Evolutionary conservation across 2,888 invertebrate genomes (phyloP).

Genomic region (Chromoteleia sp.): DNA sequence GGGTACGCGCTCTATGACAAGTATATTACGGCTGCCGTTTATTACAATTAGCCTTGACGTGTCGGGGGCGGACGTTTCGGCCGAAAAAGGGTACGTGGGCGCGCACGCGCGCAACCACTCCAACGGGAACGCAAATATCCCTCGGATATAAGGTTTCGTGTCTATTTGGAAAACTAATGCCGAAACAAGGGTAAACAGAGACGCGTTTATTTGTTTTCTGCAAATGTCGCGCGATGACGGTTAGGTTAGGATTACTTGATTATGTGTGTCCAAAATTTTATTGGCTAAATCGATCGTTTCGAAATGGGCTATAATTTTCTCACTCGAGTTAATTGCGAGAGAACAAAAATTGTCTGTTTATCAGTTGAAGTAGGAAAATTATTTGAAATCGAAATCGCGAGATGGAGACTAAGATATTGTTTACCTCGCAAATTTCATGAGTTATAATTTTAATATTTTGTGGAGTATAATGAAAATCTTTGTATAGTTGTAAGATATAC

Average conservation of each 20-base stretch:
- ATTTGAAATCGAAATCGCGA: background rate
- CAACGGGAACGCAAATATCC: slow-evolving; percentile 38
- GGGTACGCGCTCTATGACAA: slow-evolving; percentile 81
- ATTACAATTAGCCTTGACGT: slow-evolving; percentile 84
- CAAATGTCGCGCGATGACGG: slow-evolving; percentile 8
- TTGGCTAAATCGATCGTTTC: background rate
- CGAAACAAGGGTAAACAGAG: slow-evolving; percentile 9
- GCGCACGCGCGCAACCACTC: slow-evolving; percentile 45
- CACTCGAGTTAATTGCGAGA: background rate
- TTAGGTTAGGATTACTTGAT: slow-evolving; percentile 25
- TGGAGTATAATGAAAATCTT: too few relatives aligned
- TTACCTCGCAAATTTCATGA: background rate
- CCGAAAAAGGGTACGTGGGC: slow-evolving; percentile 74
- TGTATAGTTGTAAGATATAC: too few relatives aligned
- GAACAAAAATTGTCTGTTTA: background rate
- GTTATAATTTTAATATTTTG: background rate
- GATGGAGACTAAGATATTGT: background rate
- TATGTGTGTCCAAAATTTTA: background rate
- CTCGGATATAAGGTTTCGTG: slow-evolving; percentile 52
- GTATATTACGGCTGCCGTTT: slow-evolving; percentile 84
- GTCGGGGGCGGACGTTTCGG: slow-evolving; percentile 79
- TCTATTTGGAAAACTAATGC: slow-evolving; percentile 54
- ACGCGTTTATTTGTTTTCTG: slow-evolving; percentile 41
- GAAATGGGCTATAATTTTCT: background rate
- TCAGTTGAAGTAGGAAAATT: background rate